phyloP scores from a whole-genome alignment of 2,113 vertebrate genomes.

The Microtus montanus region DNA sequence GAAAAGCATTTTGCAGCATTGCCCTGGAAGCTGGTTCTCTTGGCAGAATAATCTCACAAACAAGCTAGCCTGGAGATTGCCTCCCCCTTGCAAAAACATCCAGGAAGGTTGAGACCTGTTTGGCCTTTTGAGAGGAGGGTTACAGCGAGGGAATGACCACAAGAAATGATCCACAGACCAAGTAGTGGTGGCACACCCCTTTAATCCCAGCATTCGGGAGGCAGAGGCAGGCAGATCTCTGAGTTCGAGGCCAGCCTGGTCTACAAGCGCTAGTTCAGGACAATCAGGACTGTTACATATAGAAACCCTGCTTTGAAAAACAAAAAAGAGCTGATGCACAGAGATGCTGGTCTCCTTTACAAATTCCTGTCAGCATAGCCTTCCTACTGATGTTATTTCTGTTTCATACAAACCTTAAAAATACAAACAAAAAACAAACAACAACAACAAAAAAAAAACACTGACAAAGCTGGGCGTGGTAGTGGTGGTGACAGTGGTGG shows the following conservation, averaged over 20 bases:
- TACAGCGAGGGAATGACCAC: neutral
- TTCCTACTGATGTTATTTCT: neutral
- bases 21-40: neutral
- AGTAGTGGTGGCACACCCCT: neutral
- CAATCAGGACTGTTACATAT: neutral
- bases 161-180: neutral
- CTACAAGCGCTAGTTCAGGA: neutral
- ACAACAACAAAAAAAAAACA: neutral
- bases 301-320: neutral
- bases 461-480: neutral
- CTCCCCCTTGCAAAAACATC: neutral
- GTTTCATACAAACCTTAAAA: neutral
- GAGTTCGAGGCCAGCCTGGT: neutral
- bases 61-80: neutral
- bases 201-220: neutral
- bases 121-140: neutral
- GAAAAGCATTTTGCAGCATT: neutral
- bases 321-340: neutral
- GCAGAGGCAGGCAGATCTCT: neutral
- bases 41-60: neutral
- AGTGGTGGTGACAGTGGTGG: neutral
- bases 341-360: neutral
- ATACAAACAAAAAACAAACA: neutral
- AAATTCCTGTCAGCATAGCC: neutral
- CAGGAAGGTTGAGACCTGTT: neutral